Evolutionary conservation across 2,113 vertebrate genomes (phyloP).

Genomic region (Macaca mulatta): DNA sequence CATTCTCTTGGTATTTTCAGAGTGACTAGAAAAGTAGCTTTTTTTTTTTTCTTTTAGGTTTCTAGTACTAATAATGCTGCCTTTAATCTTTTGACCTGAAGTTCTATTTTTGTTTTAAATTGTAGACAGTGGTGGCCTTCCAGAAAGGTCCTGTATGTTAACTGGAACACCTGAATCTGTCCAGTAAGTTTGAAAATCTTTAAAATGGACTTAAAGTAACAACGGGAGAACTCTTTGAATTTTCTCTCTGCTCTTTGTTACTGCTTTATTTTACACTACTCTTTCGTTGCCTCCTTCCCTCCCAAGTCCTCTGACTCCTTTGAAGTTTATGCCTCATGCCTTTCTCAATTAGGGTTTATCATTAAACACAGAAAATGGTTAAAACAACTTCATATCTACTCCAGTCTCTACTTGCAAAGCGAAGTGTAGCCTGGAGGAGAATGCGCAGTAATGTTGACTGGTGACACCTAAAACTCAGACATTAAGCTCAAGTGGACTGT

Average conservation of each 20-base stretch:
- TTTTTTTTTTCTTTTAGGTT: not conserved
- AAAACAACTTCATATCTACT: not conserved
- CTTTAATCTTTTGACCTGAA: conserved; percentile 5
- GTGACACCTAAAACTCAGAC: not conserved
- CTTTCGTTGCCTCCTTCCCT: not conserved
- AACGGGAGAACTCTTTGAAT: not conserved
- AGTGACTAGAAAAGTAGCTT: not conserved
- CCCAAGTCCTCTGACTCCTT: not conserved
- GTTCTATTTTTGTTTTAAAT: conserved; percentile 31
- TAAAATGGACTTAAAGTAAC: not conserved
- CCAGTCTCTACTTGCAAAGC: not conserved
- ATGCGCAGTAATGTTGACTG: not conserved
- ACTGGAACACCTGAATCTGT: conserved; percentile 96
- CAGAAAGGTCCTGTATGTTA: conserved; percentile 96
- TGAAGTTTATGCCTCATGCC: not conserved
- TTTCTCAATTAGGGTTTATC: not conserved
- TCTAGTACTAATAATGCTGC: not conserved
- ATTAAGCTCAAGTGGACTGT: not conserved
- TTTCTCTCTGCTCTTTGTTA: not conserved
- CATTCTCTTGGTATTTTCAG: not conserved
- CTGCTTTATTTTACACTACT: not conserved
- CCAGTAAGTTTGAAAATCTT: conserved; percentile 88
- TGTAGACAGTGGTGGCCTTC: conserved; percentile 96
- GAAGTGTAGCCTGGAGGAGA: not conserved
- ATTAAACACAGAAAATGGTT: not conserved